Conservation (phyloP, 2,888 invertebrate species). For the Heteromyza rotundicornis region DNA sequence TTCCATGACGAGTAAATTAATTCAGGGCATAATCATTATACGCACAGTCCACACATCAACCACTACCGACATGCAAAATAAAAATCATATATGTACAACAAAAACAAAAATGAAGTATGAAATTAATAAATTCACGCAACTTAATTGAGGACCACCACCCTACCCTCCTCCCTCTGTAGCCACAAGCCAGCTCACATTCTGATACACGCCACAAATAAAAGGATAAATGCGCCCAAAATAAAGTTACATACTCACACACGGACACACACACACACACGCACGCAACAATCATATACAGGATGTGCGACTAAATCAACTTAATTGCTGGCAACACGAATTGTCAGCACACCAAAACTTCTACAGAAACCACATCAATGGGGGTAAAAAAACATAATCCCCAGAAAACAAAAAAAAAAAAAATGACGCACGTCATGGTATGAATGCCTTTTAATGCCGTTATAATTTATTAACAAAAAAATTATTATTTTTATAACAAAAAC, state of each 20-base stretch:
- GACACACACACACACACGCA: not conserved
- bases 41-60: too few species aligned
- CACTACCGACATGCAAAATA: not conserved
- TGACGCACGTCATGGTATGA: not conserved
- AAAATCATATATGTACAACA: not conserved
- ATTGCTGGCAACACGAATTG: not conserved
- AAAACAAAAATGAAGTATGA: not conserved
- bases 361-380: not conserved
- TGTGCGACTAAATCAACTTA: not conserved
- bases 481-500: not conserved
- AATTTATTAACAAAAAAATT: conserved; percentile 2
- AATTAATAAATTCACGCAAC: conserved; percentile 1
- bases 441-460: conserved; percentile 1
- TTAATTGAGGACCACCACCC: not conserved
- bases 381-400: not conserved
- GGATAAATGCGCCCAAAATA: not conserved
- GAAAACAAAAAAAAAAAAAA: not conserved
- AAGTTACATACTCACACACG: not conserved
- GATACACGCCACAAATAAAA: not conserved
- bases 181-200: not conserved
- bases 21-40: not conserved
- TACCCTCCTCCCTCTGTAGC: not conserved
- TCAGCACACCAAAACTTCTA: not conserved
- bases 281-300: not conserved
- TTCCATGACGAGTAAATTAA: not conserved